A percentile compares a stretch with the other conserved stretches of the same genome.
Evolutionary conservation across 2,113 vertebrate genomes (phyloP).

Genomic region (Lophius piscatorius): DNA sequence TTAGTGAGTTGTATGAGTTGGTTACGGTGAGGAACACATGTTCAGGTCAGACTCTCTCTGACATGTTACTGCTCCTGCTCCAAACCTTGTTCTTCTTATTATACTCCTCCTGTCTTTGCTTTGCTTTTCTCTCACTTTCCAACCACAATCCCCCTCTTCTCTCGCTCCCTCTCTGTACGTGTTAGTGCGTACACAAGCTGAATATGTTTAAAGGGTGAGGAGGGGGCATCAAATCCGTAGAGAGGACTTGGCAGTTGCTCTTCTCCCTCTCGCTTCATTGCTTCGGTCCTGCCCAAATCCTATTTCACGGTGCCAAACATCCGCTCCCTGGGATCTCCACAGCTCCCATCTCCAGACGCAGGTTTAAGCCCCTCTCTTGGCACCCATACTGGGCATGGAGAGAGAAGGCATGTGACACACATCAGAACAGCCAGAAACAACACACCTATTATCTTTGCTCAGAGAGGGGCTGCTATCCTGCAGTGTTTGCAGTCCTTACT

Average conservation of each 20-base stretch:
- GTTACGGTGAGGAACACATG: slow-evolving; percentile 69
- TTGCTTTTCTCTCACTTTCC: slow-evolving; percentile 43
- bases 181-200: slow-evolving; percentile 27
- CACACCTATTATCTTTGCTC: slow-evolving; percentile 72
- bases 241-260: slow-evolving; percentile 77
- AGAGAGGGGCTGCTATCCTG: slow-evolving; percentile 45
- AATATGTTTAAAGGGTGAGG: slow-evolving; percentile 73
- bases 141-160: slow-evolving; percentile 19
- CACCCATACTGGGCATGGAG: slow-evolving; percentile 69
- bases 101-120: slow-evolving; percentile 42
- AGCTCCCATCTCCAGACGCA: slow-evolving; percentile 78
- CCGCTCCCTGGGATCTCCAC: slow-evolving; percentile 79
- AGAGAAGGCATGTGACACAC: slow-evolving; percentile 71
- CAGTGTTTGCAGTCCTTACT: slow-evolving; percentile 34
- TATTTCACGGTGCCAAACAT: slow-evolving; percentile 80
- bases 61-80: slow-evolving; percentile 46
- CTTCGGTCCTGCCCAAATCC: slow-evolving; percentile 78
- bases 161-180: slow-evolving; percentile 28
- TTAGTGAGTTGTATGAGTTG: slow-evolving; percentile 65
- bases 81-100: slow-evolving; percentile 60
- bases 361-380: slow-evolving; percentile 79
- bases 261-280: slow-evolving; percentile 76
- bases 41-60: slow-evolving; percentile 68
- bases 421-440: slow-evolving; percentile 61
- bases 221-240: slow-evolving; percentile 73